These are phyloP conservation scores for Notamacropus eugenii DNA, from an alignment of 2,797 vertebrate genomes.

Conservation along the genomic window DNA sequence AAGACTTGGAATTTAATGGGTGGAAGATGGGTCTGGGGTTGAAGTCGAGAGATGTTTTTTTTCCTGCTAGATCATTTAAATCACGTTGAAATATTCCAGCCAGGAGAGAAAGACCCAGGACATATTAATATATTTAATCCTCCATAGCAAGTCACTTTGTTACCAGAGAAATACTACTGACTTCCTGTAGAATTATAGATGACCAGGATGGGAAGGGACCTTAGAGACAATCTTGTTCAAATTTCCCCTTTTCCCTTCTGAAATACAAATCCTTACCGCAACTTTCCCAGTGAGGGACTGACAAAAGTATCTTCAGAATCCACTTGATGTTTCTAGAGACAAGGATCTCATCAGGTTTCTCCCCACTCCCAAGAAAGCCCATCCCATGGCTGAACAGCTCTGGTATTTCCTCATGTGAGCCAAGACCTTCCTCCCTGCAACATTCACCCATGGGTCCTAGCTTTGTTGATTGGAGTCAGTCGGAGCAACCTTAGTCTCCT, in stretches of 20 bases:
- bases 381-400: neutral
- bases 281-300: neutral
- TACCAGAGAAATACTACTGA: too few relatives aligned
- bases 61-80: neutral
- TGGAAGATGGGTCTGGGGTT: neutral
- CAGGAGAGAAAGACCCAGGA: neutral
- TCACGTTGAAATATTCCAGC: neutral
- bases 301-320: neutral
- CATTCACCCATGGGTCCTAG: neutral
- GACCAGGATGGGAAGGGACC: neutral
- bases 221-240: neutral
- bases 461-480: neutral
- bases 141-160: neutral
- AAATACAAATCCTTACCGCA: neutral
- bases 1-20: neutral
- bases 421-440: too few relatives aligned
- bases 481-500: neutral
- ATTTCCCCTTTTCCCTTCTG: neutral
- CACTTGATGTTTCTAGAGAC: neutral
- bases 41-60: neutral
- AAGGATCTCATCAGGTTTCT: neutral
- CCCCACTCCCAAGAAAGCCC: too few relatives aligned
- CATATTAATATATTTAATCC: neutral
- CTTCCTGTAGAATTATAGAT: neutral
- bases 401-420: neutral